phyloP scores from a whole-genome alignment of 1,140 invertebrate species.

The Pararge aegeria region DNA sequence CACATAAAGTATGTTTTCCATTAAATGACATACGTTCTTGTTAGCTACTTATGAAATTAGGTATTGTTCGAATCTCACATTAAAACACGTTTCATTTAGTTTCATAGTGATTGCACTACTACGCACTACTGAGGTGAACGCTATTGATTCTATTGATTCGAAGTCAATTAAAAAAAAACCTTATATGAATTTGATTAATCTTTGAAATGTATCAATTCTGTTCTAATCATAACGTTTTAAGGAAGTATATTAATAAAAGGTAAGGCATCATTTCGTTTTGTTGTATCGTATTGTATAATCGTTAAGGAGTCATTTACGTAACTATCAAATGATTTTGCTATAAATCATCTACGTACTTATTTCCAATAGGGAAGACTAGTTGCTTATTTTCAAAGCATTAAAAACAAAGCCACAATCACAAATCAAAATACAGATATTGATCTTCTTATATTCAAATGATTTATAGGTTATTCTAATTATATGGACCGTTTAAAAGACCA shows the following conservation, averaged over 20 bases:
- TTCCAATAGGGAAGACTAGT: neutral
- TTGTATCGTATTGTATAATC: neutral
- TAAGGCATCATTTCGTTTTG: neutral
- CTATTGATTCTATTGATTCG: too few relatives aligned
- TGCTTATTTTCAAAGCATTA: conserved; percentile 11
- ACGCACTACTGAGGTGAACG: too few relatives aligned
- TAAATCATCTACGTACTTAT: neutral
- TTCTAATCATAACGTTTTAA: too few relatives aligned
- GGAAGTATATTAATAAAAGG: too few relatives aligned
- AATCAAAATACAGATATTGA: conserved; percentile 9
- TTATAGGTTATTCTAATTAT: conserved; percentile 7
- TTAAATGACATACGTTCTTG: too few relatives aligned
- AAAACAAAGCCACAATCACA: conserved; percentile 1
- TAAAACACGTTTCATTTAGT: too few relatives aligned
- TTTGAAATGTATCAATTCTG: neutral
- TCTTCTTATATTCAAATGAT: conserved; percentile 6
- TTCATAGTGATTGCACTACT: too few relatives aligned
- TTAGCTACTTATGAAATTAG: too few relatives aligned
- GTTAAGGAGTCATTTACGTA: neutral
- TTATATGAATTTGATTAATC: neutral
- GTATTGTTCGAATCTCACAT: too few relatives aligned
- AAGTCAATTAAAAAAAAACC: too few relatives aligned
- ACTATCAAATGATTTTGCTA: neutral
- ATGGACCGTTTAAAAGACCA: neutral
- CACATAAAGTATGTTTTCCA: too few relatives aligned